These are phyloP conservation scores for Rhinichthys osculus DNA, from an alignment of 2,797 vertebrate genomes.

Conservation along the genomic window DNA sequence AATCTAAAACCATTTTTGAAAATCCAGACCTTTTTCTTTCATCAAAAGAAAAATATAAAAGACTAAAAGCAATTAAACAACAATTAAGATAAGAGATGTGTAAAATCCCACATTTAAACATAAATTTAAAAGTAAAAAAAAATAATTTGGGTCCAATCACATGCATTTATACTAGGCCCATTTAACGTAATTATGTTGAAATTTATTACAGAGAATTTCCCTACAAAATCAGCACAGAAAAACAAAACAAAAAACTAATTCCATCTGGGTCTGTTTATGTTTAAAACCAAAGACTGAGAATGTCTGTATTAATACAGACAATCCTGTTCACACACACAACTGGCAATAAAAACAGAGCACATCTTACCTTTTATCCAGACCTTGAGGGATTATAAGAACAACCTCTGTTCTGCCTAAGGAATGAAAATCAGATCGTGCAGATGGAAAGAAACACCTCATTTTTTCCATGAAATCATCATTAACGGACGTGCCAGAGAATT, in stretches of 20 bases:
- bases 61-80: neutral
- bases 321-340: slow-evolving; percentile 15
- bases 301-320: slow-evolving; percentile 20
- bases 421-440: slow-evolving; percentile 52
- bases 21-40: neutral
- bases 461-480: slow-evolving; percentile 56
- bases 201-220: neutral
- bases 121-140: neutral
- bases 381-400: slow-evolving; percentile 33
- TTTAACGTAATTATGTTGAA: neutral
- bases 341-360: slow-evolving; percentile 20
- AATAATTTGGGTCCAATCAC: neutral
- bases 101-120: neutral
- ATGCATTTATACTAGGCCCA: neutral
- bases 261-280: slow-evolving; percentile 23
- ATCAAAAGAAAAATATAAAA: neutral
- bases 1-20: neutral
- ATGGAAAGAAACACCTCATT: slow-evolving; percentile 50
- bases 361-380: slow-evolving; percentile 37
- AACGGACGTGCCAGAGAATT: slow-evolving; percentile 45
- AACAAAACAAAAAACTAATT: neutral
- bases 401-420: slow-evolving; percentile 40
- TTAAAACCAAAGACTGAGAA: slow-evolving; percentile 7
- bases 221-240: neutral
- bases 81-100: neutral